phyloP scores from a whole-genome alignment of 1,140 invertebrate species.

The Cydia splendana region DNA sequence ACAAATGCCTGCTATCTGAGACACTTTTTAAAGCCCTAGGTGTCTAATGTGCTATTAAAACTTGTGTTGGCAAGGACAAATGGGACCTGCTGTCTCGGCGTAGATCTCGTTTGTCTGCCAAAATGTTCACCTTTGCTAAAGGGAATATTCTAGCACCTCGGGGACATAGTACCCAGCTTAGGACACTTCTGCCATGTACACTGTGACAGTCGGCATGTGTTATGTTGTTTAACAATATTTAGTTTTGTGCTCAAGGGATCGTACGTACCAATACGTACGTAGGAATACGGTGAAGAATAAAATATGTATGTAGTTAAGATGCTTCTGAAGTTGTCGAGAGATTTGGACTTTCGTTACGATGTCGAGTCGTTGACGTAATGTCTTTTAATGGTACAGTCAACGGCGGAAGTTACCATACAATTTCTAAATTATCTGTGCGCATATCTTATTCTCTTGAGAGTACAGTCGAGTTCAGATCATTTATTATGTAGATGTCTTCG shows the following conservation, averaged over 20 bases:
- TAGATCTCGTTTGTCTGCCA: background rate
- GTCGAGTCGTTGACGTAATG: background rate
- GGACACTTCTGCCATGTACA: background rate
- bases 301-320: background rate
- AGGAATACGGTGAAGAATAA: background rate
- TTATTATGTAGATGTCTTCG: no score
- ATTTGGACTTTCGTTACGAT: background rate
- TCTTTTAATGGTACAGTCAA: background rate
- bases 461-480: no score
- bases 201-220: background rate
- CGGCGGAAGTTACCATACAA: background rate
- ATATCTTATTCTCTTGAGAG: no score
- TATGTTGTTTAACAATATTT: no score
- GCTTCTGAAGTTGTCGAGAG: background rate
- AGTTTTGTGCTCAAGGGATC: background rate
- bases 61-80: conserved; percentile 13
- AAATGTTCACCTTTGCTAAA: background rate
- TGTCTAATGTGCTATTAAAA: conserved; percentile 6
- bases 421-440: background rate
- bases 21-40: conserved; percentile 8
- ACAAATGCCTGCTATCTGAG: background rate
- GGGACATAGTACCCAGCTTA: background rate
- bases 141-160: conserved; percentile 16
- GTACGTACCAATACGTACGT: no score
- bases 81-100: background rate